Evolutionary conservation across 2,797 vertebrate species (phyloP).

Genomic region (Todus mexicanus): DNA sequence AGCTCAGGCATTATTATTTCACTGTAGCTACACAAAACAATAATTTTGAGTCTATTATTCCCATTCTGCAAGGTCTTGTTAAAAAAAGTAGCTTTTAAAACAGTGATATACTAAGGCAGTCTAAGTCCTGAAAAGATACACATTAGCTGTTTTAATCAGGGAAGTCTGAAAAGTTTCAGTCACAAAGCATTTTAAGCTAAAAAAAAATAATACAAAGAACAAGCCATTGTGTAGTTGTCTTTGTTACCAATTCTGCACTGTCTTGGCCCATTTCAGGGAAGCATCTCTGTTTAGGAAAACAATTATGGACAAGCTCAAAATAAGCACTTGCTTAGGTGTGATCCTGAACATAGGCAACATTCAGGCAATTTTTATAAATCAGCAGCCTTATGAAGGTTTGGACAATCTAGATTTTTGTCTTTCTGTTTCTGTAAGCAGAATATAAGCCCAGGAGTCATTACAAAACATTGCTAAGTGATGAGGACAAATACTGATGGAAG

Average conservation of each 20-base stretch:
- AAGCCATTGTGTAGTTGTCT: neutral
- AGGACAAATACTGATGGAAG: neutral
- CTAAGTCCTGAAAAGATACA: neutral
- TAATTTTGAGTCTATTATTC: neutral
- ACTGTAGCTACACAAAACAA: neutral
- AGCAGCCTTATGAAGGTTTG: neutral
- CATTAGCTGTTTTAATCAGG: neutral
- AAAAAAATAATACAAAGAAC: neutral
- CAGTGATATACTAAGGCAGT: neutral
- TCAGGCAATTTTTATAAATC: neutral
- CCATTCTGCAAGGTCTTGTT: neutral
- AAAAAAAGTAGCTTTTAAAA: neutral
- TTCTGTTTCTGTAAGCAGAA: neutral
- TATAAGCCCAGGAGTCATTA: neutral
- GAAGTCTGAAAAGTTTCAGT: neutral
- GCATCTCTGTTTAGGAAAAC: neutral
- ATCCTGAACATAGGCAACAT: neutral
- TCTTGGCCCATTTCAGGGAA: neutral
- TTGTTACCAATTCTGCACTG: neutral
- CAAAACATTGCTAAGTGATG: neutral
- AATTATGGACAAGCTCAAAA: neutral
- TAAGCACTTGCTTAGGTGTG: neutral
- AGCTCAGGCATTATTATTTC: neutral
- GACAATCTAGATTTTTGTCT: neutral
- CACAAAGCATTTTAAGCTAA: neutral